Conservation (phyloP, 2,113 vertebrate genomes). For the Egretta garzetta region DNA sequence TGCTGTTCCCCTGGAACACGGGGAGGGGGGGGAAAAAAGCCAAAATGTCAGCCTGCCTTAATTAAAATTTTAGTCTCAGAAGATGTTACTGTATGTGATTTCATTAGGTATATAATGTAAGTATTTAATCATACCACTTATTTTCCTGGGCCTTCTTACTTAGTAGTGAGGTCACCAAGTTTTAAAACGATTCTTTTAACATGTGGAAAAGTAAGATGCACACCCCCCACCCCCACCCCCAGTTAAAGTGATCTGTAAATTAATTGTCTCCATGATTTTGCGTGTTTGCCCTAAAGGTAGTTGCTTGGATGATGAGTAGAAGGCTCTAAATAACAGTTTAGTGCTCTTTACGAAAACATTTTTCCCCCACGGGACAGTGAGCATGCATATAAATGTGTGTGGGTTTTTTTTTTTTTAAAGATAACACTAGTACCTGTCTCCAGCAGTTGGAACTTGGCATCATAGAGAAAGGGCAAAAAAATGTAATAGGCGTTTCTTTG, state of each 20-base stretch:
- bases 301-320: not conserved
- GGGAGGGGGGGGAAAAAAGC: not conserved
- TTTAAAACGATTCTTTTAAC: not conserved
- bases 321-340: not conserved
- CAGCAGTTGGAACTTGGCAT: not conserved
- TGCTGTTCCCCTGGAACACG: conserved; percentile 37
- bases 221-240: too few relatives aligned
- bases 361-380: fast-evolving
- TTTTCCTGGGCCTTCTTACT: not conserved
- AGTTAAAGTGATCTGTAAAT: not conserved
- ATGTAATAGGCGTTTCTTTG: not conserved
- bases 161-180: not conserved
- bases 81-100: conserved; percentile 55
- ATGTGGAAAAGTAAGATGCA: not conserved
- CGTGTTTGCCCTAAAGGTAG: not conserved
- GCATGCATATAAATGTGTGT: not conserved
- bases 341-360: not conserved
- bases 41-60: conserved; percentile 66
- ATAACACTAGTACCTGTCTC: not conserved
- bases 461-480: not conserved
- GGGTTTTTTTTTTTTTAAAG: not conserved
- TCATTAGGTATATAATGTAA: conserved; percentile 62
- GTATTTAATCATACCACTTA: conserved; percentile 29
- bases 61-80: conserved; percentile 73
- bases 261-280: not conserved